Evolutionary conservation across 2,797 vertebrate species (phyloP).

Genomic region (Glossophaga mutica): DNA sequence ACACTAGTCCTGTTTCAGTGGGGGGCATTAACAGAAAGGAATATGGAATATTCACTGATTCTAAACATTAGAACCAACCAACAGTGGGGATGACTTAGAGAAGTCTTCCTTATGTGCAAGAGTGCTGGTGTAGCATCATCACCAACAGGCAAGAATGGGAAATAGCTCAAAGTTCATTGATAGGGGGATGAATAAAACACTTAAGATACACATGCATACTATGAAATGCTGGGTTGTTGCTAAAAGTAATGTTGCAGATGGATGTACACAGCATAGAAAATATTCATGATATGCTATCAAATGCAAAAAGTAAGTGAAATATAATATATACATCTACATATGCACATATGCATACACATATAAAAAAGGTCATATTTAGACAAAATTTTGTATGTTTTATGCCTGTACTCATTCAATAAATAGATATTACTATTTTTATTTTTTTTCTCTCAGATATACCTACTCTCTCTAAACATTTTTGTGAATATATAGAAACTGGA

Average conservation of each 20-base stretch:
- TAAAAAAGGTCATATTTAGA: not conserved
- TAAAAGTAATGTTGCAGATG: not conserved
- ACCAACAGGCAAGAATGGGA: not conserved
- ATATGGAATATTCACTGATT: accelerated
- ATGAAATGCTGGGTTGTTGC: not conserved
- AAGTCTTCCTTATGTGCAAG: not conserved
- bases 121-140: not conserved
- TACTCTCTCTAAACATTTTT: not conserved
- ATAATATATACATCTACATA: not conserved
- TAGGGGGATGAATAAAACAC: not conserved
- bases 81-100: not conserved
- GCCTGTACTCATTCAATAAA: not conserved
- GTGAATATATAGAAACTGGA: not conserved
- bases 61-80: not conserved
- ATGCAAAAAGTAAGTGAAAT: not conserved
- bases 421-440: not conserved
- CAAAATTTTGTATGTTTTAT: not conserved
- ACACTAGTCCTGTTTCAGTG: not conserved
- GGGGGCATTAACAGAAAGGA: not conserved
- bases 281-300: not conserved
- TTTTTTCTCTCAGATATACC: not conserved
- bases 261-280: not conserved
- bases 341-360: not conserved
- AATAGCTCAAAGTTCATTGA: not conserved
- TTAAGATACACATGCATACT: not conserved